phyloP scores from a whole-genome alignment of 2,113 vertebrate genomes.

The Prietella phreatophila region DNA sequence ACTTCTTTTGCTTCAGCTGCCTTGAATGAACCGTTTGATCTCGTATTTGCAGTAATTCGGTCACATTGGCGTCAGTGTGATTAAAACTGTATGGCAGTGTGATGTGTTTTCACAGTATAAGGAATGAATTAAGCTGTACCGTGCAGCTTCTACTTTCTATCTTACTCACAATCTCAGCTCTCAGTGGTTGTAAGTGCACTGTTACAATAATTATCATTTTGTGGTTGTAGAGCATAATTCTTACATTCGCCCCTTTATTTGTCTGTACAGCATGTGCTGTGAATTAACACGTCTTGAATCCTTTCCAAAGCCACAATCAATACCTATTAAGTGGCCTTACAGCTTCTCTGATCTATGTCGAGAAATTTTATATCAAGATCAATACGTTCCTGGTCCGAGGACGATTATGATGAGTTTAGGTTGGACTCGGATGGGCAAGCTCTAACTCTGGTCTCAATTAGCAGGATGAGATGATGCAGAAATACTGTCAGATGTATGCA shows the following conservation, averaged over 20 bases:
- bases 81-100: neutral
- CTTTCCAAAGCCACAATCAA: slow-evolving; percentile 66
- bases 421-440: slow-evolving; percentile 3
- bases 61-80: neutral
- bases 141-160: neutral
- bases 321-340: slow-evolving; percentile 68
- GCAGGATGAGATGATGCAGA: neutral
- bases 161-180: neutral
- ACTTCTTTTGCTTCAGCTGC: neutral
- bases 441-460: neutral
- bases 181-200: neutral
- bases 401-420: slow-evolving; percentile 47
- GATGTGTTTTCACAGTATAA: neutral
- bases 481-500: neutral
- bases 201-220: slow-evolving; percentile 27
- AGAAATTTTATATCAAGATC: slow-evolving; percentile 70
- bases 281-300: slow-evolving; percentile 58
- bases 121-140: neutral
- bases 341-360: slow-evolving; percentile 64
- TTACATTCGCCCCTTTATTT: slow-evolving; percentile 35
- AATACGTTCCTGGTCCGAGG: slow-evolving; percentile 62
- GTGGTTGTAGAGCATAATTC: neutral
- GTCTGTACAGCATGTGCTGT: slow-evolving; percentile 43
- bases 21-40: neutral
- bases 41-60: neutral